A percentile compares a stretch with the other conserved stretches of the same genome.
Conservation (phyloP, 2,888 invertebrate genomes). For the Eulithis prunata region DNA sequence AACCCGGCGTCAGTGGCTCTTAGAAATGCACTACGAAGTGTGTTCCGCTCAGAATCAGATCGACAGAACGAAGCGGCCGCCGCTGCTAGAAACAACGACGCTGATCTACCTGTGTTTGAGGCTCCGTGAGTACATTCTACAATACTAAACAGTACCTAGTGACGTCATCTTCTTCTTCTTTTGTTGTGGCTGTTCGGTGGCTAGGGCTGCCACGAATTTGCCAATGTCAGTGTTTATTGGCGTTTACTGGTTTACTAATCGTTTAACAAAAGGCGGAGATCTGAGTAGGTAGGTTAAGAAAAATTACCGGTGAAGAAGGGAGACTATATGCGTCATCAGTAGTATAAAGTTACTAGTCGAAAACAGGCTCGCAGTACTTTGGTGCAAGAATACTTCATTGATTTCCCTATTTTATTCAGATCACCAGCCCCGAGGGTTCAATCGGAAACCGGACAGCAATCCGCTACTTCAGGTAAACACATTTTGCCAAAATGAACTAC, state of each 20-base stretch:
- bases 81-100: slow-evolving; percentile 58
- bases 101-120: slow-evolving; percentile 70
- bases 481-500: neutral
- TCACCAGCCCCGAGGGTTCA: slow-evolving; percentile 70
- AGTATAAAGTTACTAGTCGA: neutral
- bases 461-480: slow-evolving; percentile 64
- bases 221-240: no score
- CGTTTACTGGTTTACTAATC: no score
- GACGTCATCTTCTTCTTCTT: no score
- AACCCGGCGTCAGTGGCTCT: slow-evolving; percentile 69
- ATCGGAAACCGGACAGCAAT: slow-evolving; percentile 66
- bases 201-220: no score
- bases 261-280: no score
- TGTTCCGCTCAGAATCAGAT: slow-evolving; percentile 64
- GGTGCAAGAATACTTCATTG: neutral
- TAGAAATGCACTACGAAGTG: slow-evolving; percentile 73
- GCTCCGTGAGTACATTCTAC: slow-evolving; percentile 60
- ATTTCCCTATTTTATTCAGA: slow-evolving; percentile 44
- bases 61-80: slow-evolving; percentile 53
- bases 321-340: no score
- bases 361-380: neutral
- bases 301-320: no score
- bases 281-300: no score
- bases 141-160: no score
- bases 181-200: no score